Percentiles rank a stretch among this genome's conserved stretches.
Conservation (phyloP, 2,113 vertebrate species). For the Mystacornis crossleyi region DNA sequence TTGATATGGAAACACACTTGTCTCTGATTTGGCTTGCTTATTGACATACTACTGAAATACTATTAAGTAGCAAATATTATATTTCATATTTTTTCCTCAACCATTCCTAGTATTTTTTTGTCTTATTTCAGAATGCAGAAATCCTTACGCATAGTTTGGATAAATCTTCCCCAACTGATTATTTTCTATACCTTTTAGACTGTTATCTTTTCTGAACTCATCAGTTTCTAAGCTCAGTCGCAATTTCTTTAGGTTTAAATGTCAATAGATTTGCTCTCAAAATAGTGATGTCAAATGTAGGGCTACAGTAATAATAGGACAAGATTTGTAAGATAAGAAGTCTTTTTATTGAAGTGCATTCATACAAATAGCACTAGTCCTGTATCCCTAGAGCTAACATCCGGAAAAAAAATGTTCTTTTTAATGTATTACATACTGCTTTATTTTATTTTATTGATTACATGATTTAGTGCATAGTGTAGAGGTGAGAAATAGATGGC, state of each 20-base stretch:
- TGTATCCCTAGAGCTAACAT: background rate
- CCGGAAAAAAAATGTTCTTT: background rate
- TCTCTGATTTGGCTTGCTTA: background rate
- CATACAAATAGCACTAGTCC: background rate
- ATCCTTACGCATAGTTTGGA: background rate
- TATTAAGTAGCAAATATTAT: background rate
- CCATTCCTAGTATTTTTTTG: background rate
- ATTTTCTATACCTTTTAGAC: background rate
- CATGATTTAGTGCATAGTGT: accelerated
- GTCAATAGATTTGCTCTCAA: background rate
- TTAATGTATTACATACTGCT: background rate
- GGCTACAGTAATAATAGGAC: background rate
- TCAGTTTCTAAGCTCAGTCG: background rate
- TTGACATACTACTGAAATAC: background rate
- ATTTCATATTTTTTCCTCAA: background rate
- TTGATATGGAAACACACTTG: background rate
- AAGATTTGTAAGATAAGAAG: background rate
- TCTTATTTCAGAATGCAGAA: background rate
- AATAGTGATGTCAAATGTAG: background rate
- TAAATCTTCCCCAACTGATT: background rate
- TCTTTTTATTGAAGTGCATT: background rate
- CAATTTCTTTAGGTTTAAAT: background rate
- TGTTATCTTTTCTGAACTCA: background rate
- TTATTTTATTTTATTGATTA: background rate
- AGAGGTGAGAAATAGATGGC: background rate